Percentiles rank a stretch among this genome's conserved stretches.
Conservation (phyloP, 2,888 invertebrate species). For the Augiades crinisus region DNA sequence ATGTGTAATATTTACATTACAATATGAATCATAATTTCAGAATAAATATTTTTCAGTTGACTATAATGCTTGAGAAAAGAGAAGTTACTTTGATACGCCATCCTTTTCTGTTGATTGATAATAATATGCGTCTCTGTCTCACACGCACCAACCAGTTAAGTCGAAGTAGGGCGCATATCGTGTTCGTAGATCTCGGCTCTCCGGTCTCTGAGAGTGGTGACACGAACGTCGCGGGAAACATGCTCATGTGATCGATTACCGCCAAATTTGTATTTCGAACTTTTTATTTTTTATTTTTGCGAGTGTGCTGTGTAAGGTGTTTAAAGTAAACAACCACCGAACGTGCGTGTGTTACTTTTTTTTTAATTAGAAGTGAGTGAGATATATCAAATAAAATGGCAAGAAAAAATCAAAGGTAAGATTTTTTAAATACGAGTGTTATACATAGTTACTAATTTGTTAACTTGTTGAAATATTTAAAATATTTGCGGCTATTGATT, state of each 20-base stretch:
- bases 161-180: slow-evolving; percentile 75
- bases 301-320: slow-evolving; percentile 51
- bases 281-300: slow-evolving; percentile 46
- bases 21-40: background rate
- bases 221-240: slow-evolving; percentile 71
- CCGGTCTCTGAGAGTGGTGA: slow-evolving; percentile 60
- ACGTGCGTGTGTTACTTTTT: slow-evolving; percentile 3
- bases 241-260: slow-evolving; percentile 72
- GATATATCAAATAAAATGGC: slow-evolving; percentile 38
- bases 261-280: slow-evolving; percentile 60
- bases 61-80: background rate
- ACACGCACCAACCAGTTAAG: slow-evolving; percentile 57
- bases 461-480: no score
- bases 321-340: slow-evolving; percentile 12
- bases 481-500: no score
- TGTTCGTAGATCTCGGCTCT: slow-evolving; percentile 72
- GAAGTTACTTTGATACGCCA: background rate
- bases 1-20: background rate
- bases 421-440: background rate
- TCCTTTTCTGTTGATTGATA: slow-evolving; percentile 40
- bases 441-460: no score
- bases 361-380: slow-evolving; percentile 14
- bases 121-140: slow-evolving; percentile 56
- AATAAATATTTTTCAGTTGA: background rate
- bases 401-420: slow-evolving; percentile 39